phyloP scores from a whole-genome alignment of 1,140 invertebrate genomes.

The Archivesica marissinica region DNA sequence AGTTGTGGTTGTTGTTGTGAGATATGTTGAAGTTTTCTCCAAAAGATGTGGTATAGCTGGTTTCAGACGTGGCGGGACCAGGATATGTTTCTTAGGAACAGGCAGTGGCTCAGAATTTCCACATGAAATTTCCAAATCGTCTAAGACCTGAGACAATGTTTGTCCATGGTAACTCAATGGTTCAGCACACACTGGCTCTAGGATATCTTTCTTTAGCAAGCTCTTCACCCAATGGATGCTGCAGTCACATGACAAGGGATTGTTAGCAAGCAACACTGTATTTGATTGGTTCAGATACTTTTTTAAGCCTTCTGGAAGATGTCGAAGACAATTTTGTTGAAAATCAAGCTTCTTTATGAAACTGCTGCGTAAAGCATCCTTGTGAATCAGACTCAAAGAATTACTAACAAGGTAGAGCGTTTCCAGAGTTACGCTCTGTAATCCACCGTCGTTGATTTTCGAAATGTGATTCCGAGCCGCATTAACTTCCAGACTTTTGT shows the following conservation, averaged over 20 bases:
- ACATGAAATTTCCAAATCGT: slow-evolving; percentile 25
- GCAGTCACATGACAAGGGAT: slow-evolving; percentile 75
- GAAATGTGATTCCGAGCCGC: slow-evolving; percentile 59
- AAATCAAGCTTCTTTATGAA: slow-evolving; percentile 63
- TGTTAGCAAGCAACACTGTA: slow-evolving; percentile 54
- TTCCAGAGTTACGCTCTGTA: slow-evolving; percentile 50
- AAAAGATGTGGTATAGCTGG: slow-evolving; percentile 18
- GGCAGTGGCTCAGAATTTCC: not conserved
- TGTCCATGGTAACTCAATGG: slow-evolving; percentile 35
- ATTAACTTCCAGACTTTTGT: slow-evolving; percentile 29
- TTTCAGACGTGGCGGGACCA: slow-evolving; percentile 36
- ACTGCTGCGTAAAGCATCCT: slow-evolving; percentile 63
- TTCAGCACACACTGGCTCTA: slow-evolving; percentile 45
- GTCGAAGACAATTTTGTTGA: slow-evolving; percentile 60
- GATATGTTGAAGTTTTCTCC: slow-evolving; percentile 16
- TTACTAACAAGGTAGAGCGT: slow-evolving; percentile 64
- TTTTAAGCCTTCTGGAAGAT: slow-evolving; percentile 67
- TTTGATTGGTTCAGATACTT: slow-evolving; percentile 51
- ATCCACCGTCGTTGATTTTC: not conserved
- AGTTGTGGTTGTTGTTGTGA: slow-evolving; percentile 39
- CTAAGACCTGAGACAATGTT: slow-evolving; percentile 16
- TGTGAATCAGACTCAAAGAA: slow-evolving; percentile 57
- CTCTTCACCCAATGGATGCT: slow-evolving; percentile 69
- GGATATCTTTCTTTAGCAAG: slow-evolving; percentile 47
- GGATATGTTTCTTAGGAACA: slow-evolving; percentile 1